phyloP scores from a whole-genome alignment of 2,888 invertebrate genomes.

The Trachelus troglodyta region DNA sequence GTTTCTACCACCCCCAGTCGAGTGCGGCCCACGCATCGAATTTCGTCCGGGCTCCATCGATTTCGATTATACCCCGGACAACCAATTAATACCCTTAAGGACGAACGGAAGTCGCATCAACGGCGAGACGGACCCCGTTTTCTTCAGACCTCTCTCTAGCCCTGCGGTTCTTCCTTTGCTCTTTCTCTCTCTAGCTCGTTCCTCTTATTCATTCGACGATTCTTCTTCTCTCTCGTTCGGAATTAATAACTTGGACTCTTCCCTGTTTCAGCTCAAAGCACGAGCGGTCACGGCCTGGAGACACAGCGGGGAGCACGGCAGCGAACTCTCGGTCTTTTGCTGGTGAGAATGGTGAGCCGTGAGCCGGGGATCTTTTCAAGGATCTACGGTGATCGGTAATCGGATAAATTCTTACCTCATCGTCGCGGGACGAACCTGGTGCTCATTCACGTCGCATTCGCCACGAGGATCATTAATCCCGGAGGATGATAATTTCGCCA shows the following conservation, averaged over 20 bases:
- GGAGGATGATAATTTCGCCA: neutral
- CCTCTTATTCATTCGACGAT: neutral
- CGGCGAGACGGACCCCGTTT: neutral
- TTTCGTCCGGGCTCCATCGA: neutral
- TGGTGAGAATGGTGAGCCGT: constrained; percentile 73
- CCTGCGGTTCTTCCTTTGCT: neutral
- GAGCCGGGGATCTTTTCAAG: constrained; percentile 40
- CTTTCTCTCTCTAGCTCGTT: neutral
- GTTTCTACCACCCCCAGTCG: neutral
- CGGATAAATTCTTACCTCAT: constrained; percentile 23
- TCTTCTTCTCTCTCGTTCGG: neutral
- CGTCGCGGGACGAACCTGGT: neutral
- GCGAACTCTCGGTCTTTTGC: constrained; percentile 83
- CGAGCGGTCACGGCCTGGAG: constrained; percentile 82
- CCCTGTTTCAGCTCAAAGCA: constrained; percentile 77
- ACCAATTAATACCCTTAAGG: neutral
- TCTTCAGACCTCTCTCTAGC: neutral
- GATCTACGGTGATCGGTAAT: constrained; percentile 50
- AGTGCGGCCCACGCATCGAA: neutral
- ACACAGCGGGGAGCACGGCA: constrained; percentile 76
- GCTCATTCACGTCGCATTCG: neutral
- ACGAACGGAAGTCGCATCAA: neutral
- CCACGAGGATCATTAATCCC: neutral
- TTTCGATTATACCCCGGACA: neutral
- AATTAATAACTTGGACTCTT: constrained; percentile 17